Evolutionary conservation across 2,113 vertebrate genomes (phyloP).

Genomic region (Origma solitaria): DNA sequence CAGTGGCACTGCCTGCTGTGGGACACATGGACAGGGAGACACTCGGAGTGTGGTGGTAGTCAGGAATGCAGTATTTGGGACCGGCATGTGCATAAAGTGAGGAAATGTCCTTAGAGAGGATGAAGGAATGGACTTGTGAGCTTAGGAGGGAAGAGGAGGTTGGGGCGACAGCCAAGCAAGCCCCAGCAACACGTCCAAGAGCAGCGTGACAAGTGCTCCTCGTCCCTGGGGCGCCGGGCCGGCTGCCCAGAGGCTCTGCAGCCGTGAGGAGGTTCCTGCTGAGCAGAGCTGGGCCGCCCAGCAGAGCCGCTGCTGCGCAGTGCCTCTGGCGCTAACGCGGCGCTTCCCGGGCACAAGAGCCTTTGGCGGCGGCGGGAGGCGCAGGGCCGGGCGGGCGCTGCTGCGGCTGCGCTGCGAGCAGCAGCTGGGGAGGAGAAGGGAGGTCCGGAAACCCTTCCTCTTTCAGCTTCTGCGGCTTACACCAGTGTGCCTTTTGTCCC

Average conservation of each 20-base stretch:
- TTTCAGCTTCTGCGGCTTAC: neutral
- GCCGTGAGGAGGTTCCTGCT: neutral
- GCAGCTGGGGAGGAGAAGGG: neutral
- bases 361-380: accelerated
- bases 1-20: neutral
- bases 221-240: accelerated
- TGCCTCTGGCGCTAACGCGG: accelerated
- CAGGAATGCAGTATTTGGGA: neutral
- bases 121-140: neutral
- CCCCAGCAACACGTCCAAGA: neutral
- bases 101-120: neutral
- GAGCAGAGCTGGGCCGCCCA: neutral
- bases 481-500: neutral
- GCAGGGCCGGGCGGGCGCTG: accelerated
- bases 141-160: neutral
- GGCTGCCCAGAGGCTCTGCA: neutral
- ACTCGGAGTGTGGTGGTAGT: accelerated
- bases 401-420: neutral
- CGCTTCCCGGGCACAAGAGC: accelerated
- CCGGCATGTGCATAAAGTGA: neutral
- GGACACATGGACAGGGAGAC: neutral
- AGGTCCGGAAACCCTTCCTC: neutral
- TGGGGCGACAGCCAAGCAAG: neutral
- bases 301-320: neutral
- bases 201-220: neutral